Evolutionary conservation across 1,140 invertebrate species (phyloP).

Genomic region (Sitodiplosis mosellana): DNA sequence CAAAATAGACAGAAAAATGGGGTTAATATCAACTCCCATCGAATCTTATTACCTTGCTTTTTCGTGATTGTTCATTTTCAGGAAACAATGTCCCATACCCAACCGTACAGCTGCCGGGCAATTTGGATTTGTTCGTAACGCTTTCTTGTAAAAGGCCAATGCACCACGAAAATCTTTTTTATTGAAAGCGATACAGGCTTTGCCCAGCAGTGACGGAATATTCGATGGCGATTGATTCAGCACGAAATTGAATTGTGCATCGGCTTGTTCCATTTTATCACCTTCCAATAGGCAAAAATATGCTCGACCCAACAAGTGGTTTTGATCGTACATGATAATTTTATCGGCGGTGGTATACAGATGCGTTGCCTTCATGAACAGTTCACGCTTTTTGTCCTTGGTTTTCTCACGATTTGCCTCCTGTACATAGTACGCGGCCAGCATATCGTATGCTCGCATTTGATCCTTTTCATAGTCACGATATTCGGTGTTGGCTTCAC

Average conservation of each 20-base stretch:
- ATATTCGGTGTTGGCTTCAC: slow-evolving; percentile 77
- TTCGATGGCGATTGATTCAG: slow-evolving; percentile 89
- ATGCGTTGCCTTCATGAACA: slow-evolving; percentile 92
- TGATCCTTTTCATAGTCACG: slow-evolving; percentile 89
- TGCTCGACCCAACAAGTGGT: slow-evolving; percentile 90
- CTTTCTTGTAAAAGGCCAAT: slow-evolving; percentile 95
- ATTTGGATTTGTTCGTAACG: slow-evolving; percentile 84
- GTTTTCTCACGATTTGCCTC: slow-evolving; percentile 89
- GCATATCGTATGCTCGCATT: slow-evolving; percentile 87
- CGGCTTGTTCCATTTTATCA: slow-evolving; percentile 99
- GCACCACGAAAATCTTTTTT: slow-evolving; percentile 88
- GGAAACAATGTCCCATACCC: slow-evolving; percentile 96
- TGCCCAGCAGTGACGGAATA: slow-evolving; percentile 90
- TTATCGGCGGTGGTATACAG: slow-evolving; percentile 97
- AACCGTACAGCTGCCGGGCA: slow-evolving; percentile 92
- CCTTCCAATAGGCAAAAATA: slow-evolving; percentile 97
- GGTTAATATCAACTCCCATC: no score
- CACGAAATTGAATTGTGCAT: slow-evolving; percentile 99
- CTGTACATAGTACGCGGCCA: slow-evolving; percentile 96
- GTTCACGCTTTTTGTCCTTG: slow-evolving; percentile 86
- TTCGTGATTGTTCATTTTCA: slow-evolving; percentile 88
- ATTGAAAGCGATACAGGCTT: slow-evolving; percentile 93
- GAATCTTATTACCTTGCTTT: slow-evolving; percentile 84
- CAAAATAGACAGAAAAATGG: not conserved
- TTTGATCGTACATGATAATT: slow-evolving; percentile 99